Percentiles rank a stretch among this genome's conserved stretches.
Conservation (phyloP, 2,797 vertebrate species). For the Urosaurus nigricauda region DNA sequence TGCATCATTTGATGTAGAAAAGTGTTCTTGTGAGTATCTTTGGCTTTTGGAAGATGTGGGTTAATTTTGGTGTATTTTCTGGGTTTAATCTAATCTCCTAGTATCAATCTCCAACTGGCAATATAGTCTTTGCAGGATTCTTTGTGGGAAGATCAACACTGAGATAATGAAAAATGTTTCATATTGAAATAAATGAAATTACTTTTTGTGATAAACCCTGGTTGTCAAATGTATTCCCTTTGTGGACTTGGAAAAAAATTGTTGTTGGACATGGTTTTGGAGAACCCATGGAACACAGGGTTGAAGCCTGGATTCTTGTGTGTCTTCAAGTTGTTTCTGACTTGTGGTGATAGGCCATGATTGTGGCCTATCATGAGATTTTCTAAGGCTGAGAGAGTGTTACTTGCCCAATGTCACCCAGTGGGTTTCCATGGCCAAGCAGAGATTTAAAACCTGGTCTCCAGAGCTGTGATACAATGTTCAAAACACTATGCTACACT, state of each 20-base stretch:
- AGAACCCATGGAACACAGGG: background rate
- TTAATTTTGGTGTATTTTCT: background rate
- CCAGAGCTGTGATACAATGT: too few relatives aligned
- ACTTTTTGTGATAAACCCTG: background rate
- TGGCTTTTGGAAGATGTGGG: background rate
- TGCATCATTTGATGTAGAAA: background rate
- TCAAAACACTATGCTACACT: too few relatives aligned
- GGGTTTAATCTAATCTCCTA: background rate
- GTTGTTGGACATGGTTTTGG: background rate
- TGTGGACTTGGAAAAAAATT: background rate
- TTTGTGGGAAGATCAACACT: background rate
- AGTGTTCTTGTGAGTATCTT: background rate
- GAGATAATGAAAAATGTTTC: background rate
- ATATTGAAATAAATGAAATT: background rate
- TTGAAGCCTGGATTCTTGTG: too few relatives aligned
- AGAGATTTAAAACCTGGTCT: too few relatives aligned
- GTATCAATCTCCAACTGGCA: background rate
- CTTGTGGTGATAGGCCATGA: too few relatives aligned
- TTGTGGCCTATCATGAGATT: too few relatives aligned
- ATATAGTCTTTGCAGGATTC: background rate
- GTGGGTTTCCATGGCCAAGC: too few relatives aligned
- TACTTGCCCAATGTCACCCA: too few relatives aligned
- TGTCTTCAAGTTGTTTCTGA: too few relatives aligned
- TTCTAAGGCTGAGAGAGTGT: too few relatives aligned
- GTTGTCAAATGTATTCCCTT: background rate